Conservation (phyloP, 2,797 vertebrate species). For the Champsocephalus esox region DNA sequence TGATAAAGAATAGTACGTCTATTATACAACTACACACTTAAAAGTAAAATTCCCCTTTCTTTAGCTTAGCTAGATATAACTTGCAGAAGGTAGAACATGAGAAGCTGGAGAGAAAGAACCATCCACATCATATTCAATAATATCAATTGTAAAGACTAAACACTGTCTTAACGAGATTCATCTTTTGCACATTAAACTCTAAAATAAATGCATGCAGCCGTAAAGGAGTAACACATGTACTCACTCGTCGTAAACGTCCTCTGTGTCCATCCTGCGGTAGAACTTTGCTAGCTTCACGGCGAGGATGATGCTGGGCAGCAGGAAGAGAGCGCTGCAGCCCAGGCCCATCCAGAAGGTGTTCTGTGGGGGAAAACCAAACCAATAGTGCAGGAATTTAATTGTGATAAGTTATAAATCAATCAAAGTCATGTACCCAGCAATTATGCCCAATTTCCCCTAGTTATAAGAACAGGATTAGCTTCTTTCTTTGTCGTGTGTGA, state of each 20-base stretch:
- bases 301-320: slow-evolving; percentile 93
- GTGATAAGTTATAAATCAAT: neutral
- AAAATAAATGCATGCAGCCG: neutral
- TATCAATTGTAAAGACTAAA: neutral
- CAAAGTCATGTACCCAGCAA: neutral
- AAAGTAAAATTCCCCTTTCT: neutral
- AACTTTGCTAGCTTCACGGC: slow-evolving; percentile 95
- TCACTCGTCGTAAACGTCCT: slow-evolving; percentile 98
- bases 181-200: neutral
- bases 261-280: slow-evolving; percentile 97
- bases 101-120: slow-evolving; percentile 30
- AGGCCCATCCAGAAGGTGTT: slow-evolving; percentile 98
- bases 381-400: neutral
- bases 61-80: neutral
- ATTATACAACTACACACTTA: neutral
- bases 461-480: too few relatives aligned
- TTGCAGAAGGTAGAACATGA: neutral
- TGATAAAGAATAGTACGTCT: neutral
- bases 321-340: slow-evolving; percentile 90
- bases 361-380: slow-evolving; percentile 69
- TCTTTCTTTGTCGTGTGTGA: neutral
- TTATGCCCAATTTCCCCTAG: neutral
- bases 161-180: neutral
- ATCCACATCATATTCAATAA: slow-evolving; percentile 3
- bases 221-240: slow-evolving; percentile 62